Base-by-base conservation (phyloP, 2,888 invertebrate genomes). In the Metellina segmentata region DNA sequence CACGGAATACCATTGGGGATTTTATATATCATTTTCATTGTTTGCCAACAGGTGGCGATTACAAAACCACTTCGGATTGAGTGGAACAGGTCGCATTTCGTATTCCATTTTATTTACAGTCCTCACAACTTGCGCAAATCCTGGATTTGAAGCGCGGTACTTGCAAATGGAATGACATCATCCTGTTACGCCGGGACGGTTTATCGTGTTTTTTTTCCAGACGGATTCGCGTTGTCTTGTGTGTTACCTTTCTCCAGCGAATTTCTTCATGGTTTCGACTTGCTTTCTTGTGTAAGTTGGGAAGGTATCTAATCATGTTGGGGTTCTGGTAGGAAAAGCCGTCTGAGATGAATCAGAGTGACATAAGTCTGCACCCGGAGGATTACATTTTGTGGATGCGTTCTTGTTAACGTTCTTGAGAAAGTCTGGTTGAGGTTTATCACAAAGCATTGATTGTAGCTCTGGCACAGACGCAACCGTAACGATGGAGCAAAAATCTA, bases 1-100 rank as follows among this genome's bases (percentile, higher is more conserved):
- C 82, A 69, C 16, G 49, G 51, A 82, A 34, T 34, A 82, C 82
- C 82, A 72, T 20, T 72, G 20, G 19, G 71, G 48, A 49, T 71
- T 83, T 71, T 72, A 51, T 72, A 13, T 20, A 72, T 51, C 51
- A 51, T 52, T 34, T 19, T 19, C 85, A 85, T 85, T 85, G 85
- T 85, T 85, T 74, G 85, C 53, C 85, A 85, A 85, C 74, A 85
- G 13, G 34, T n/a, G 53, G 20, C 16, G 20, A 20, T 72, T 83
- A 71, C 72, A 72, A 72, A 83, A 83, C 49, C 81, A 34, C 72
- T 20, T 49, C 6, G 49, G n/a, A 77, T 77, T 16, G 61, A 61
- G 16, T 61, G 16, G 16, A 61, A 61, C 6, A 20, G 19, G 51
- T 6, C 20, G 48, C 51, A 34, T 72, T 51, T 51, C 16, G 70